A percentile compares a stretch with the other conserved stretches of the same genome.
Conservation (phyloP, 2,113 vertebrate genomes). For the Oreochromis niloticus region DNA sequence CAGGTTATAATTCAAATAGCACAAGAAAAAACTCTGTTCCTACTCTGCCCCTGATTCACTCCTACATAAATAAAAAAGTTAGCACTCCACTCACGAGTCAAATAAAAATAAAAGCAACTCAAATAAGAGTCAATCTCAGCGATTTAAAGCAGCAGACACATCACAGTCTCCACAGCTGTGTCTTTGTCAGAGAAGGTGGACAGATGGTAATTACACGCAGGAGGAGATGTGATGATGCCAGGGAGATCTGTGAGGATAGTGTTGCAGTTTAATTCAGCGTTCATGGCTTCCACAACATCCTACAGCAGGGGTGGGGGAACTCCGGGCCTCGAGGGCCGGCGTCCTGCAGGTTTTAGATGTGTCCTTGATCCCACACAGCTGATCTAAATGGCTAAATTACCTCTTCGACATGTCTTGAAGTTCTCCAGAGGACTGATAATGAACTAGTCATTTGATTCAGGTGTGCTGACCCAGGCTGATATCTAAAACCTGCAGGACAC, state of each 20-base stretch:
- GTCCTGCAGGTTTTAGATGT: rapidly evolving
- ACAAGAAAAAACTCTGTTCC: background rate
- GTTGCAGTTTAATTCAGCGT: background rate
- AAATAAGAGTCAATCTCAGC: background rate
- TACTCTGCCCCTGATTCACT: background rate
- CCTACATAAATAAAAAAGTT: background rate
- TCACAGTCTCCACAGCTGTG: rapidly evolving
- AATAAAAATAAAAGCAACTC: rapidly evolving
- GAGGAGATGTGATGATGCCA: background rate
- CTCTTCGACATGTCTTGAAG: background rate
- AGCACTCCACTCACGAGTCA: background rate
- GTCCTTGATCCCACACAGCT: background rate
- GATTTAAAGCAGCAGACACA: background rate
- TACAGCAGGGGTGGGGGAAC: rapidly evolving
- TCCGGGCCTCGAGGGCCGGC: rapidly evolving
- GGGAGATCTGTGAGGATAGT: background rate
- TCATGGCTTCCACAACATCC: background rate
- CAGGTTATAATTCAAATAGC: background rate
- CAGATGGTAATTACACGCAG: background rate
- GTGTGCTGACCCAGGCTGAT: rapidly evolving
- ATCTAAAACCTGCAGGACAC: background rate
- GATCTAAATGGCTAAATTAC: background rate
- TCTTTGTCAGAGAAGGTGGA: background rate
- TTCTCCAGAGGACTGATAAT: rapidly evolving
- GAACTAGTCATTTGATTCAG: background rate